These are phyloP conservation scores for Scaptomyza tumidula DNA, from an alignment of 2,888 invertebrate genomes.

Conservation along the genomic window DNA sequence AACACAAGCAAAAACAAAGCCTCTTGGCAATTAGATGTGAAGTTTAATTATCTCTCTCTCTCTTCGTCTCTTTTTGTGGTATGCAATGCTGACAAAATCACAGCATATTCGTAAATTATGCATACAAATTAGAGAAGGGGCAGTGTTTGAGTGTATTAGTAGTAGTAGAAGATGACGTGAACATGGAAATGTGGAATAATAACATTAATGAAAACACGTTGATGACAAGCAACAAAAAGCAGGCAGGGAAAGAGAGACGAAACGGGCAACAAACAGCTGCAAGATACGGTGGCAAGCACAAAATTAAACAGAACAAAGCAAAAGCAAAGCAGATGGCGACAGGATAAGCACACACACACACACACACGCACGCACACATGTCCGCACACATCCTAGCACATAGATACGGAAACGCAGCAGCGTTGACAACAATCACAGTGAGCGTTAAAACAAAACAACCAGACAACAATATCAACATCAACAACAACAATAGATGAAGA, in stretches of 20 bases:
- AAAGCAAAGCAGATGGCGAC: conserved; percentile 71
- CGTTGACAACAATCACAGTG: conserved; percentile 69
- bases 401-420: conserved; percentile 40
- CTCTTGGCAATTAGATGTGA: conserved; percentile 50
- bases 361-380: conserved; percentile 13
- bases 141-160: conserved; percentile 23
- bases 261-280: conserved; percentile 63
- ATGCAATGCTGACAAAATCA: conserved; percentile 16
- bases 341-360: conserved; percentile 58
- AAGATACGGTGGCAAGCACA: conserved; percentile 69
- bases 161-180: conserved; percentile 60
- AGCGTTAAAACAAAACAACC: conserved; percentile 66
- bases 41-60: conserved; percentile 7
- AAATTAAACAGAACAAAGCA: conserved; percentile 78
- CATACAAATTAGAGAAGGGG: conserved; percentile 73
- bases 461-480: conserved; percentile 15
- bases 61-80: background rate
- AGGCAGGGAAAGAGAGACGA: conserved; percentile 1
- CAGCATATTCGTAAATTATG: conserved; percentile 67
- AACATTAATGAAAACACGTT: conserved; percentile 78
- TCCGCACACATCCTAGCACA: conserved; percentile 16
- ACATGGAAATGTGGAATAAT: conserved; percentile 77
- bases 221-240: conserved; percentile 40
- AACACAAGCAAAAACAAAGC: conserved; percentile 7
- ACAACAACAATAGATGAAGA: conserved; percentile 35